Base-by-base conservation (phyloP, 2,888 invertebrate genomes). In the Chloroclystis v-ata region DNA sequence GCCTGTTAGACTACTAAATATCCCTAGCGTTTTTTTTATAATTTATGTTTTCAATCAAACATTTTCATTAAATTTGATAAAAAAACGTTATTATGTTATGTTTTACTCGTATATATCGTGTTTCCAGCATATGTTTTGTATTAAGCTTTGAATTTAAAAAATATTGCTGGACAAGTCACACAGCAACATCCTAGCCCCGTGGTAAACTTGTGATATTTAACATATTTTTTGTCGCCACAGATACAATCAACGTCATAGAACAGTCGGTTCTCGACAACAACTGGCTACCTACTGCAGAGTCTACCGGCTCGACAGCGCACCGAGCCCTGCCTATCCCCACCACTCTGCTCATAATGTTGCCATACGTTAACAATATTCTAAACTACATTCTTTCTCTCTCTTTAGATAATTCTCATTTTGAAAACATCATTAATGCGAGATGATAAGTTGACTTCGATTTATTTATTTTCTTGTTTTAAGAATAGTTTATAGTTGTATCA, bases 261-360 rank as follows among this genome's bases (percentile, higher is more conserved):
- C 88, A 88, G 65, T 88, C 89, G 25, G 87, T 89, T 14, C 78
- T 88, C 26, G 88, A 88, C 74, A 88, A 87, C 75, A 79, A 85
- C 65, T 88, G 86, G 86, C 67, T 87, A 13, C 86, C 88, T 4
- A 87, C 89, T 65, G 84, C 76, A 4, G 85, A 84, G 49, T 86
- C 86, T 0, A 71, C 76, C 1, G 79, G 76, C n/a, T 72, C 76
- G 26, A 68, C 62, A 35, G 62, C 59, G 28, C 63, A 74, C 49
- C 75, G 72, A 62, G 61, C 72, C 5, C 59, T 70, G 14, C 68
- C 79, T 26, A 56, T 78, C 50, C 69, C 73, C 53, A 68, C 66
- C 50, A 67, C 79, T 1, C 50, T 72, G 6, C 57, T 78, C 13
- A 54, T 70, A 54, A 58, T 77, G 61, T 56, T 82, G 56, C 74